Evolutionary conservation across 2,113 vertebrate species (phyloP).

Genomic region (Marcusenius ussheri): DNA sequence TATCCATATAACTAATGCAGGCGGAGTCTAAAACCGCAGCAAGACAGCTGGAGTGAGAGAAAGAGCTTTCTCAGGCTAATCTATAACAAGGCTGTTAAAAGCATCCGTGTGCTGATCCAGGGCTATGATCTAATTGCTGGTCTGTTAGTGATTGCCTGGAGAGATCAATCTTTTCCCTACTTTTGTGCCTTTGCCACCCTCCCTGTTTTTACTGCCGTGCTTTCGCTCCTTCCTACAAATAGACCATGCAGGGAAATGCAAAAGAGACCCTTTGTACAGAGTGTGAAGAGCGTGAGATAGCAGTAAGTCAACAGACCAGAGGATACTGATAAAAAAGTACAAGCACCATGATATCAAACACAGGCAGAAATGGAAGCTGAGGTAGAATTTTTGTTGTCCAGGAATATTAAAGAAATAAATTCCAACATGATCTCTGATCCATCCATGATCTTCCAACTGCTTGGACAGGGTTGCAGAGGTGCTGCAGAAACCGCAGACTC

Average conservation of each 20-base stretch:
- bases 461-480: background rate
- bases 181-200: background rate
- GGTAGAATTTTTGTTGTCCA: background rate
- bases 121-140: slow-evolving; percentile 48
- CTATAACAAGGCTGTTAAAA: slow-evolving; percentile 40
- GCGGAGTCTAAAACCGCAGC: slow-evolving; percentile 26
- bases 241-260: background rate
- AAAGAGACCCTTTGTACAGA: background rate
- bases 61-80: slow-evolving; percentile 41
- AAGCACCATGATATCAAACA: background rate
- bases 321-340: background rate
- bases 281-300: background rate
- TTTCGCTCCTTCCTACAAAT: background rate
- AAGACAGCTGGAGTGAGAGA: slow-evolving; percentile 15
- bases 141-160: slow-evolving; percentile 33
- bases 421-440: background rate
- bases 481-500: background rate
- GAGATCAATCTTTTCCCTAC: slow-evolving; percentile 31
- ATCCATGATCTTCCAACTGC: background rate
- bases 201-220: background rate
- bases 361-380: background rate
- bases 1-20: slow-evolving; percentile 23
- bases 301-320: background rate
- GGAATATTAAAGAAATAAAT: background rate
- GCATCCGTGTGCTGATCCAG: slow-evolving; percentile 41